Base-by-base conservation (phyloP, 2,797 vertebrate species). In the Zonotrichia albicollis region DNA sequence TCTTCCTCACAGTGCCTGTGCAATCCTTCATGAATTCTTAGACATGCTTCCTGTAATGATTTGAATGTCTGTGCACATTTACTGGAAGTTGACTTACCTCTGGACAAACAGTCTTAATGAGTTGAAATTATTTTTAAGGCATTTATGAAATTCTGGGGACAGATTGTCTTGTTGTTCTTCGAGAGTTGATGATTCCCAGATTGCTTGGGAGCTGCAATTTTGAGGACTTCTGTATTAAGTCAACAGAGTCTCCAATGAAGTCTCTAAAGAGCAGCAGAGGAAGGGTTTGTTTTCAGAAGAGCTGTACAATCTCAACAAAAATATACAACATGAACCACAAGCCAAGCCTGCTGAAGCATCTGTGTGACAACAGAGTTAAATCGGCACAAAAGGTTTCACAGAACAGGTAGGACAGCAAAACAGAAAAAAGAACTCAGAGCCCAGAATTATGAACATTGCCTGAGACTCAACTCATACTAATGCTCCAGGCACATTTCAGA, bases 261-360 rank as follows among this genome's bases (percentile, higher is more conserved):
- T 30, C 4, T 21, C 5, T 70, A 50, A 61, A 82, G 4, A 58
- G 34, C 4, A 60, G 12, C 17, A 86, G n/a, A 32, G 18, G 20
- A 85, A 34, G 6, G 2, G 4, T 40, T 64, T 72, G 13, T 78
- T 91, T 80, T 90, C 42, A 82, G 40, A 34, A 77, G 32, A 66
- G 14, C 21, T 81, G 9, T 53, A 42, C 18, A 78, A 61, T 32
- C 20, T 65, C 32, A 73, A 40, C 7, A 54, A 53, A 20, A 65
- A 36, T 9, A 0, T 0, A 2, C 8, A 29, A 65, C 6, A 17
- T 38, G 29, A 77, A 9, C 13, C 4, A 17, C 22, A 76, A 76
- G 9, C 4, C 43, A 54, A 64, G n/a, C 12, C 36, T 78, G 38
- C 5, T 36, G 46, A 84, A 78, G 22, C 26, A 46, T 11, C 30